These are phyloP conservation scores for Heloderma charlesbogerti DNA, from an alignment of 2,113 vertebrate species.

Conservation along the genomic window DNA sequence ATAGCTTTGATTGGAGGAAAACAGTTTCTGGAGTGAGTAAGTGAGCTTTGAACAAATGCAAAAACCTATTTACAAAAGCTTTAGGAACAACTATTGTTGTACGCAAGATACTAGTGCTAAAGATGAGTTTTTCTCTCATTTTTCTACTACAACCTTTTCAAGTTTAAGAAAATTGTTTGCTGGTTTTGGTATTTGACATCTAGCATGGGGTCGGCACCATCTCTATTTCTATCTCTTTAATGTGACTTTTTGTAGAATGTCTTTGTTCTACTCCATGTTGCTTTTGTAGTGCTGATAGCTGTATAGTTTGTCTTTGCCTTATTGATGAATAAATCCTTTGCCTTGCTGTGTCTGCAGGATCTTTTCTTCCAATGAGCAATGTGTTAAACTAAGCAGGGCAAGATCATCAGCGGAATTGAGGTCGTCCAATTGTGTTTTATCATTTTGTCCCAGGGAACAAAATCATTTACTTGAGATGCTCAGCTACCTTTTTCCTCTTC, in stretches of 20 bases:
- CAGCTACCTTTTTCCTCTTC: conserved; percentile 20
- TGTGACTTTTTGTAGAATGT: conserved; percentile 2
- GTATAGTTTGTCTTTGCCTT: conserved; percentile 29
- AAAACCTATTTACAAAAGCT: background rate
- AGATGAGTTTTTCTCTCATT: background rate
- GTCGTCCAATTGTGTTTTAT: conserved; percentile 39
- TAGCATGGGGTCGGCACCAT: background rate
- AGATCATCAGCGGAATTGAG: conserved; percentile 40
- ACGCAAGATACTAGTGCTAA: background rate
- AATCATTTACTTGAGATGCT: conserved; percentile 32
- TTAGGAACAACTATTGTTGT: background rate
- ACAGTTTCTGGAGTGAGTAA: background rate
- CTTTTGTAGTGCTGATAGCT: conserved; percentile 8
- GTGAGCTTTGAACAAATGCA: background rate
- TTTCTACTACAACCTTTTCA: conserved; percentile 3
- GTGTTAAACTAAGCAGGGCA: conserved; percentile 44
- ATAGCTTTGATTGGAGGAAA: background rate
- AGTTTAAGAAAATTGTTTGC: conserved; percentile 7
- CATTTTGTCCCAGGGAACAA: conserved; percentile 26
- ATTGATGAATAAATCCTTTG: conserved; percentile 39
- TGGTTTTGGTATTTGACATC: conserved; percentile 6
- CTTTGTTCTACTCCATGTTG: conserved; percentile 19
- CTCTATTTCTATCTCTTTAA: background rate
- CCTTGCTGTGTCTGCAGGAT: conserved; percentile 37
- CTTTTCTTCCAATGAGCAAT: conserved; percentile 38